Evolutionary conservation across 1,140 invertebrate species (phyloP).

Genomic region (Drosophila persimilis): DNA sequence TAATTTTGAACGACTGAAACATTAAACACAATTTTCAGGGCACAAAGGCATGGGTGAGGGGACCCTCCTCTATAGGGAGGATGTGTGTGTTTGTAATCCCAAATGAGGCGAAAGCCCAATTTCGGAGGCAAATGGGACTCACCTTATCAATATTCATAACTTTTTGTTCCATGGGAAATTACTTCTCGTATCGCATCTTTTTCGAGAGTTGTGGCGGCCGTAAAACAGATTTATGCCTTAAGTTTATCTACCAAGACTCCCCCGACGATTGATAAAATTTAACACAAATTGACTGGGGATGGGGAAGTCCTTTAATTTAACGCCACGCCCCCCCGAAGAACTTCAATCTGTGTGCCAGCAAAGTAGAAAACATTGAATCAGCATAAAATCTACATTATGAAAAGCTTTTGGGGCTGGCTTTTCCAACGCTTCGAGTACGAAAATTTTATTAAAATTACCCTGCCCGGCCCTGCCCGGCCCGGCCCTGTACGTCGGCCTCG

Average conservation of each 20-base stretch:
- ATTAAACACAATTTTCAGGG: constrained; percentile 53
- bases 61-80: not conserved
- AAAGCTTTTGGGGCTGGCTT: constrained; percentile 35
- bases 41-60: constrained; percentile 18
- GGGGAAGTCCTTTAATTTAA: constrained; percentile 48
- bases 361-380: constrained; percentile 59
- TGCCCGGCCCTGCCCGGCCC: no score
- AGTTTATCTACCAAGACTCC: constrained; percentile 30
- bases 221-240: constrained; percentile 50
- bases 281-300: constrained; percentile 39
- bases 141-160: constrained; percentile 66
- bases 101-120: constrained; percentile 59
- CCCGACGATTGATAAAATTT: constrained; percentile 54
- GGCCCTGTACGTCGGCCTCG: constrained; percentile 1
- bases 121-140: constrained; percentile 31
- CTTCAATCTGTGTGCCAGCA: constrained; percentile 47
- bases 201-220: constrained; percentile 13
- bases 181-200: not conserved
- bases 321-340: constrained; percentile 36
- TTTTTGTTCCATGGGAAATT: constrained; percentile 19
- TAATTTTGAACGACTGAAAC: constrained; percentile 57
- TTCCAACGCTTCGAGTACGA: constrained; percentile 57
- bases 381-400: constrained; percentile 65
- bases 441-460: constrained; percentile 63
- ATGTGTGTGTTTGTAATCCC: constrained; percentile 34